phyloP scores from a whole-genome alignment of 2,113 vertebrate genomes.

The Poecile atricapillus region DNA sequence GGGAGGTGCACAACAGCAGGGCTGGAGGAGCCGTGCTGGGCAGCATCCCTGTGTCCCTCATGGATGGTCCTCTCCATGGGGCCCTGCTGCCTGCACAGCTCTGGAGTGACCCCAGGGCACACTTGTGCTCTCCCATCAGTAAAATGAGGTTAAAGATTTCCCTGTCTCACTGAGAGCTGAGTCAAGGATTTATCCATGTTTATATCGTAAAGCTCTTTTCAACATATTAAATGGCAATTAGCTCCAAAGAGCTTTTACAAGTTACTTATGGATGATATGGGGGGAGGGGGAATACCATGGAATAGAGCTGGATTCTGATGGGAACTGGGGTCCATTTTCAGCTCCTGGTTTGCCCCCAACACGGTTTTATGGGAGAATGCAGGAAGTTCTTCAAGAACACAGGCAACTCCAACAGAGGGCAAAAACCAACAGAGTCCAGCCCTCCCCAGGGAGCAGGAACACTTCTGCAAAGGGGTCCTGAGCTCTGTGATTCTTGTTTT shows the following conservation, averaged over 20 bases:
- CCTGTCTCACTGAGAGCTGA: not conserved
- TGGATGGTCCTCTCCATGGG: not conserved
- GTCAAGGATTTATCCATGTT: not conserved
- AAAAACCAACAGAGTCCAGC: accelerated
- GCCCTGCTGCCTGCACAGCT: not conserved
- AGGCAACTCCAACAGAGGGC: not conserved
- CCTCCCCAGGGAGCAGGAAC: not conserved
- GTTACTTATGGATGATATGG: not conserved
- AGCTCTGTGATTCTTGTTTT: not conserved
- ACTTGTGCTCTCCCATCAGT: not conserved
- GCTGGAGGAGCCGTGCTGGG: not conserved
- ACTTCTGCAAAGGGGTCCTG: not conserved
- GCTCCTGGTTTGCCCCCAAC: not conserved
- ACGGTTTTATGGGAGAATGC: not conserved
- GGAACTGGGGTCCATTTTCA: not conserved
- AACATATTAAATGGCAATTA: not conserved
- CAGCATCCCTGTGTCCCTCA: not conserved
- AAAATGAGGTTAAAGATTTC: not conserved
- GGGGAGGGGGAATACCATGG: not conserved
- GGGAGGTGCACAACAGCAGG: not conserved
- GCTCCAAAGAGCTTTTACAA: not conserved
- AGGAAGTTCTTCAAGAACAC: not conserved
- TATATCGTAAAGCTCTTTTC: not conserved
- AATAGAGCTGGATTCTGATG: not conserved
- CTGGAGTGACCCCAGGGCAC: not conserved